Base-by-base conservation (phyloP, 2,888 invertebrate genomes). In the Drosophila cracens region DNA sequence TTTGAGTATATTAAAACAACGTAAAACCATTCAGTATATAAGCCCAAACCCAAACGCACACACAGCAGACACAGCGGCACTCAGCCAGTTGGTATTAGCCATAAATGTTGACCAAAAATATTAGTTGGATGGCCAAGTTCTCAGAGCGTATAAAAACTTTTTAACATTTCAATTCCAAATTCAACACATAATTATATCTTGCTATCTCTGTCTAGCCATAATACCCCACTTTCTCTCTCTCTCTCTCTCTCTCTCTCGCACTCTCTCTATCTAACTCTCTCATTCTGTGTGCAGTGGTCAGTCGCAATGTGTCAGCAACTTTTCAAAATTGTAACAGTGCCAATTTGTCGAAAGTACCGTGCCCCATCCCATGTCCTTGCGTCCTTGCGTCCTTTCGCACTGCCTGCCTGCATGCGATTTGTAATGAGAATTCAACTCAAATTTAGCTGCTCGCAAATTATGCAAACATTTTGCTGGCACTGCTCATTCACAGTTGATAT, bases 161-260 rank as follows among this genome's bases (percentile, higher is more conserved):
- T 77, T 53, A 74, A 58, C 80, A 89, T 87, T 89, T 84, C 85
- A 87, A 85, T 85, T 85, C 70, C 82, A 84, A 87, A 89, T 87
- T 85, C 88, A 85, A 68, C 86, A 85, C 80, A 82, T 87, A 89
- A 85, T 85, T 82, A 85, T 84, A 68, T 81, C 61, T 54, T 6
- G 31, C 76, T 71, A 34, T 46, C 64, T 69, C 59, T 64, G 40
- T 69, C 71, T 67, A 49, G 40, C 16, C 46, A 25, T 21, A 11
- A 5, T 13, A 43, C 21, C 71, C 57, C 46, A 25, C 29, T 29
- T 16, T 2, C 36, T 10, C 18, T 34, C 2, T 27, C n/a, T 62
- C 29, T 54, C 64, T 51, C 36, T 31, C 62, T 10, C 56, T 40
- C 7, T n/a, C 64, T 56, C 46, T 54, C 1, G 34, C 48, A 54